Base-by-base conservation (phyloP, 2,888 invertebrate species). In the Sycophila texana region DNA sequence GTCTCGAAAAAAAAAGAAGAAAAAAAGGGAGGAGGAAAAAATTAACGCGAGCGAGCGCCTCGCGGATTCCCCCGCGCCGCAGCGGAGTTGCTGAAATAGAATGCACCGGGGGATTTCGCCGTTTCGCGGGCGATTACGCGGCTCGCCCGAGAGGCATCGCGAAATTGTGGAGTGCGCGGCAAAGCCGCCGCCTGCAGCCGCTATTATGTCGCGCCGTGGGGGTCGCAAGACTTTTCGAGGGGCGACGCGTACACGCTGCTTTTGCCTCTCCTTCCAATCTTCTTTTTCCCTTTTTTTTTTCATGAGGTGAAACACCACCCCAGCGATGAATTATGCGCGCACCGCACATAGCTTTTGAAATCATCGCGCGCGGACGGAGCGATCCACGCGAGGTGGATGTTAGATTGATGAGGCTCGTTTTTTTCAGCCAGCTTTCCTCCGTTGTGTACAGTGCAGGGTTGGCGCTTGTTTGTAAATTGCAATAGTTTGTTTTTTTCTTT, bases 91-190 rank as follows among this genome's bases (percentile, higher is more conserved):
- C 63, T 7, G n/a, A 10, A 26, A 14, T 12, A 1, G 12, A 26
- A 30, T 16, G 18, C 47, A 63, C 4, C 63, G 18, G 39, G 61
- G 47, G 63, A 18, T 30, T 47, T 22, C 14, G 49, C 5, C 20
- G 51, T 51, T 72, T 53, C 26, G 18, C 72, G 72, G 30, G 51
- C 60, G 72, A 72, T 72, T 72, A 72, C 61, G 61, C 61, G 61
- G 22, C 51, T 49, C 60, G 57, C 20, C 53, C 53, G 67, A 10
- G 22, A 67, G 22, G 53, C 26, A 51, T 63, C 39, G 39, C 10
- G 39, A 39, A 63, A 39, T 63, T 30, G 63, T 39, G 63, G 16
- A 13, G 39, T 7, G 18, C 55, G 55, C n/a, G 18, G 22, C 14
- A 26, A 22, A 60, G 60, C n/a, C 22, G 22, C n/a, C 20, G 51